Percentiles rank a stretch among this genome's conserved stretches.
These are phyloP conservation scores for Amphilophus citrinellus DNA, from an alignment of 2,113 vertebrate species.

Conservation along the genomic window DNA sequence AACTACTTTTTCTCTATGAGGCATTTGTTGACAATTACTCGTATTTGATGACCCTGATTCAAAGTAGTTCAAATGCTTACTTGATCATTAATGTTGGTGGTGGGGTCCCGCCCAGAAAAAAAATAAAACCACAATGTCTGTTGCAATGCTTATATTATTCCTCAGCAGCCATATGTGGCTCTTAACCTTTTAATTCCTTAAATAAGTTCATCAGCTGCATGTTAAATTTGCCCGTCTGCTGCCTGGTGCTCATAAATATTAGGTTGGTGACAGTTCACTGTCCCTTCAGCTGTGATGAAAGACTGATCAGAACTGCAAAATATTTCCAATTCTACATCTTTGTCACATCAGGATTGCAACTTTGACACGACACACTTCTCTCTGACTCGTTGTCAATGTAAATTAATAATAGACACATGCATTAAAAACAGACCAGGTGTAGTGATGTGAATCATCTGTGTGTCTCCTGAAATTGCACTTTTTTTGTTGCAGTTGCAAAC, in stretches of 20 bases:
- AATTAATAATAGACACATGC: neutral
- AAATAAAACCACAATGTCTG: too few species aligned
- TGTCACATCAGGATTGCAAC: neutral
- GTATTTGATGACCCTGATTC: neutral
- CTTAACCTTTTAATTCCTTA: neutral
- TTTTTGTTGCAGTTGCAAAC: neutral
- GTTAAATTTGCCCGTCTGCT: neutral
- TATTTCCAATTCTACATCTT: neutral
- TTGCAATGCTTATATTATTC: too few species aligned
- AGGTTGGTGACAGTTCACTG: neutral
- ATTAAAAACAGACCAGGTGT: neutral
- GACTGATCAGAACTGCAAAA: neutral
- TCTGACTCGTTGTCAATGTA: neutral
- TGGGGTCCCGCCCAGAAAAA: too few species aligned
- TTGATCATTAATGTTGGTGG: neutral
- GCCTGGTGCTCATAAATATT: too few species aligned
- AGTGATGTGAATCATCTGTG: neutral
- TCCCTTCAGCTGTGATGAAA: neutral
- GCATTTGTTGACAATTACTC: neutral
- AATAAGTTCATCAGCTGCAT: neutral
- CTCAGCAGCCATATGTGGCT: too few species aligned
- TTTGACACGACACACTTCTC: neutral
- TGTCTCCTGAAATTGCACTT: neutral
- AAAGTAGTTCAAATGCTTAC: neutral
- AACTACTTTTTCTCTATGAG: neutral